Conservation (phyloP, 2,797 vertebrate species). For the Sternarchorhynchus goeldii region DNA sequence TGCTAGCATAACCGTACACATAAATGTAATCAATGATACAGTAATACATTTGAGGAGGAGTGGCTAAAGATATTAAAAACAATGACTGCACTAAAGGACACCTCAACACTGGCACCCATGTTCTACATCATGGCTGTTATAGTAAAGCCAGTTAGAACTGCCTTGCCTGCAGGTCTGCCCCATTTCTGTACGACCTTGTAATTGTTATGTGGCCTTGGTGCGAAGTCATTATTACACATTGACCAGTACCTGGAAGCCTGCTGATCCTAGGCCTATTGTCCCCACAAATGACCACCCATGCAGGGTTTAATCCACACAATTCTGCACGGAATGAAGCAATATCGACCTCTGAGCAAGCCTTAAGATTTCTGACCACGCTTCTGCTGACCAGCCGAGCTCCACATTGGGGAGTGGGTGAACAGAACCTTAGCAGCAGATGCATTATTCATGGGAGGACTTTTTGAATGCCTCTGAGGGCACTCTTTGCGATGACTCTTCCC, state of each 20-base stretch:
- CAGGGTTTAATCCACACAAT: constrained; percentile 33
- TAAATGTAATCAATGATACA: too few relatives aligned
- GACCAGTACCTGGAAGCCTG: background rate
- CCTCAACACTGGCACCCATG: background rate
- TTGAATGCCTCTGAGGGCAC: constrained; percentile 29
- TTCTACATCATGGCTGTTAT: too few relatives aligned
- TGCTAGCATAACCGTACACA: too few relatives aligned
- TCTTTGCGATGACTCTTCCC: constrained; percentile 33
- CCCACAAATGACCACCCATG: constrained; percentile 38
- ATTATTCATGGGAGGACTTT: constrained; percentile 43
- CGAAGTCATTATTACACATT: constrained; percentile 20
- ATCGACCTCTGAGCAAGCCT: constrained; percentile 15
- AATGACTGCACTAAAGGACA: background rate
- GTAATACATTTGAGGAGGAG: too few relatives aligned
- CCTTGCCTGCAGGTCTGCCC: background rate
- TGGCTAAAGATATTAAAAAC: background rate
- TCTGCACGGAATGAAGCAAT: constrained; percentile 18
- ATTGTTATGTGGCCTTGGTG: constrained; percentile 65
- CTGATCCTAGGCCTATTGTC: constrained; percentile 12
- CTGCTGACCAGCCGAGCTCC: constrained; percentile 21
- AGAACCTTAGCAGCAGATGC: constrained; percentile 12
- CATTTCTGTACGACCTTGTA: constrained; percentile 42
- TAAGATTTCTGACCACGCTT: constrained; percentile 30
- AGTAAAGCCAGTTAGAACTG: background rate
- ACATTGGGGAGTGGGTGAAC: constrained; percentile 42